phyloP scores from a whole-genome alignment of 2,888 invertebrate genomes.

The Liodrosophila aerea region DNA sequence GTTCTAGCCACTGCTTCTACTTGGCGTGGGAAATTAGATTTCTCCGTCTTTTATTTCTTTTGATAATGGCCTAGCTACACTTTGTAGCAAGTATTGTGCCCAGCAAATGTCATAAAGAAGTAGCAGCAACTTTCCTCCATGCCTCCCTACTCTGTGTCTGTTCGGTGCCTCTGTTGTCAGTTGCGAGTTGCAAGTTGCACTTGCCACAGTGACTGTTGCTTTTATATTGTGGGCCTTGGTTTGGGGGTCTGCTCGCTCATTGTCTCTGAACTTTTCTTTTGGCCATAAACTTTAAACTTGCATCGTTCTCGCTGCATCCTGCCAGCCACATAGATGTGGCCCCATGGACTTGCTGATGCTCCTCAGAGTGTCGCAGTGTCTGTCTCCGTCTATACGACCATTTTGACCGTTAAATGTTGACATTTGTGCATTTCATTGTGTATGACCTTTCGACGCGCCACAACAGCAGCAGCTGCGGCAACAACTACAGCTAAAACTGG shows the following conservation, averaged over 20 bases:
- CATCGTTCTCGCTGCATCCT: constrained; percentile 56
- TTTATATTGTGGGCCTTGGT: too few species aligned
- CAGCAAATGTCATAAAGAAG: constrained; percentile 59
- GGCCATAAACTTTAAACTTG: constrained; percentile 72
- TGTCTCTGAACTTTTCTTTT: constrained; percentile 61
- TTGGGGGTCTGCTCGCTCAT: constrained; percentile 35
- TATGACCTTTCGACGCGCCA: constrained; percentile 67
- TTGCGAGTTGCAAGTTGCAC: constrained; percentile 33
- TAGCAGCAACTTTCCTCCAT: constrained; percentile 28
- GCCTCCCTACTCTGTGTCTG: background rate
- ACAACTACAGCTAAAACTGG: constrained; percentile 27
- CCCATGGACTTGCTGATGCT: constrained; percentile 36
- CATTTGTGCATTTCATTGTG: constrained; percentile 77
- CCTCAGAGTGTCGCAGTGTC: constrained; percentile 15
- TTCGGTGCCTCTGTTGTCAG: constrained; percentile 18
- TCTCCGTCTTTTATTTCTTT: constrained; percentile 20
- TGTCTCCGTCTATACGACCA: constrained; percentile 43
- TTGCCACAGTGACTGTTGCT: constrained; percentile 26
- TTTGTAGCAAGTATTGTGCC: constrained; percentile 48
- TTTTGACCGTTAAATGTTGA: constrained; percentile 77
- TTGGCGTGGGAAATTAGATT: constrained; percentile 34
- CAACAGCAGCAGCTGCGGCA: constrained; percentile 52
- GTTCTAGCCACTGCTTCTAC: constrained; percentile 12
- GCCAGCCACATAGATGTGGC: constrained; percentile 54
- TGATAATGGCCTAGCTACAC: constrained; percentile 29